Base-by-base conservation (phyloP, 2,797 vertebrate genomes). In the Enteromius thamalakanensis region DNA sequence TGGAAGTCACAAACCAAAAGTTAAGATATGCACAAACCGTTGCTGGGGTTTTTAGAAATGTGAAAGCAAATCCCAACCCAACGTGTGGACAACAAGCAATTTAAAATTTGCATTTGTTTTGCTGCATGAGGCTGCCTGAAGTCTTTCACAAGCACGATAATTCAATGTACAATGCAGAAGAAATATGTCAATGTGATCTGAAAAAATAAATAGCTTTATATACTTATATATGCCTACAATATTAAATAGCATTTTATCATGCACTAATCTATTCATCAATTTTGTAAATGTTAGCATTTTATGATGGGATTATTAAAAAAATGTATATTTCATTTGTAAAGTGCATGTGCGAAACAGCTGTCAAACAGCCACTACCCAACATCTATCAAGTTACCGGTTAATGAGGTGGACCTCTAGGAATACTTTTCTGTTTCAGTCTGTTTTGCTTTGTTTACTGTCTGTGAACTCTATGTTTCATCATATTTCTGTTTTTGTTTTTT, bases 371-470 rank as follows among this genome's bases (percentile, higher is more conserved):
- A 58, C 62, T 79, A 76, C 80, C 55, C 69, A 83, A 76, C 53
- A 80, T 76, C 40, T 82, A 34, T 62, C 64, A 80, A 84, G 19
- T 32, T 65, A 49, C 49, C 29, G 4, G 71, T 81, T 69, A 81
- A 84, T 82, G 71, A 80, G 71, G 26, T 26, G n/a, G 32, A 85
- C 69, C 82, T 70, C 47, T 51, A 82, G 72, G 80, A 81, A 71
- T 55, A 67, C 40, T 67, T 69, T 76, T 80, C 53, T 42, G 60
- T 55, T 37, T 79, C 55, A 29, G 40, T 80, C 76, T 62, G 15
- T 53, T 72, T 71, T 86, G 76, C 84, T 87, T 77, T 71, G 58
- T 68, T 85, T 86, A 81, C 68, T 79, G 67, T 80, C 62, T 79
- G 71, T 80, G 76, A 34, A 82, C 69, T 51, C 11, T 37, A 23